These are phyloP conservation scores for Epizoanthus illoricatus DNA, from an alignment of 92 coral and sea anemone genomes.

Conservation along the genomic window DNA sequence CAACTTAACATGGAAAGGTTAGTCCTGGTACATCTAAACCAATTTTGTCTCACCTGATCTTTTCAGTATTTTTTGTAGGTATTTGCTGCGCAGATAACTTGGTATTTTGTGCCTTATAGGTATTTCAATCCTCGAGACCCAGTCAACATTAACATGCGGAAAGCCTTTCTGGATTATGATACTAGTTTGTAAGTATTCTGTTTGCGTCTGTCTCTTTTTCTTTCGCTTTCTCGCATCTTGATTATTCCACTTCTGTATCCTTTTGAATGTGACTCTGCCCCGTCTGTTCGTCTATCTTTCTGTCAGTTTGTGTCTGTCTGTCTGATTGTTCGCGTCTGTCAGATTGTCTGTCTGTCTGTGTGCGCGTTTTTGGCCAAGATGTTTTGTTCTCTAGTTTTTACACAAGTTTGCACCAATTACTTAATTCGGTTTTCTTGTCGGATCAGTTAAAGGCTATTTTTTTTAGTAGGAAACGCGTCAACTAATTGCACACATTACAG, in stretches of 20 bases:
- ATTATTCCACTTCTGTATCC: background rate
- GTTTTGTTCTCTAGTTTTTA: too few species aligned
- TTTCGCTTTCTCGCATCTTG: background rate
- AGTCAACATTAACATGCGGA: constrained; percentile 53
- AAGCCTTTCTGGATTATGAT: constrained; percentile 76
- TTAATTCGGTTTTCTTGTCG: too few species aligned
- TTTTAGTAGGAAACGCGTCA: too few species aligned
- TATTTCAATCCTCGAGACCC: constrained; percentile 59
- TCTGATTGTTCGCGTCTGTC: too few species aligned
- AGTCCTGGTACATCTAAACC: background rate
- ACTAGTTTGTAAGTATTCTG: constrained; percentile 62
- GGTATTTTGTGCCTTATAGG: constrained; percentile 15
- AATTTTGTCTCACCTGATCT: background rate
- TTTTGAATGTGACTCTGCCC: background rate
- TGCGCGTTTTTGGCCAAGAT: too few species aligned
- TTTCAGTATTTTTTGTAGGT: background rate
- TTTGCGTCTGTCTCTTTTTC: background rate
- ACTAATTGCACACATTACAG: too few species aligned
- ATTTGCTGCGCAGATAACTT: background rate
- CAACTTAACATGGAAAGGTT: constrained; percentile 36
- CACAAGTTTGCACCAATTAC: too few species aligned
- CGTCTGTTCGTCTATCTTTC: background rate
- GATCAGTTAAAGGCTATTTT: too few species aligned
- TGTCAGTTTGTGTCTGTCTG: background rate
- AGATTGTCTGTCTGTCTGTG: too few species aligned